Evolutionary conservation across 2,797 vertebrate species (phyloP).

Genomic region (Crenuchus spilurus): DNA sequence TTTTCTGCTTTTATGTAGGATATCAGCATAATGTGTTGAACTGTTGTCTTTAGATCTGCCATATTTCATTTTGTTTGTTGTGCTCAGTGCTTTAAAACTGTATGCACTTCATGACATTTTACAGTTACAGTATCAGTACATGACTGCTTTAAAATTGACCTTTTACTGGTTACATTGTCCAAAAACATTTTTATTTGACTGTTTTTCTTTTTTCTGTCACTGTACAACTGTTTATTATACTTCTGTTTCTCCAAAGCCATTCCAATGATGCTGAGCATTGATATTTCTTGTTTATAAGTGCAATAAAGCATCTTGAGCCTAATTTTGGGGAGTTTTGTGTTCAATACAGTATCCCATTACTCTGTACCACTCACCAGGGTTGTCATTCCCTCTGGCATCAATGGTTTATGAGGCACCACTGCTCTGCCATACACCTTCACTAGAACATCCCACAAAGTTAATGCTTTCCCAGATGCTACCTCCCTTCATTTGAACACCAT

Average conservation of each 20-base stretch:
- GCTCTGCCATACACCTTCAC: no score
- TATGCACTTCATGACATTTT: not conserved
- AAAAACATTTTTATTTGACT: not conserved
- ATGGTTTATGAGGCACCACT: no score
- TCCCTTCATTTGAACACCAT: no score
- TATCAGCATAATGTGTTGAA: not conserved
- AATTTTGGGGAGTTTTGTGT: not conserved
- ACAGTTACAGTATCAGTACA: not conserved
- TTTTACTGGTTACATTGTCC: not conserved
- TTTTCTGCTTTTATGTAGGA: not conserved
- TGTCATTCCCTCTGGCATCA: no score
- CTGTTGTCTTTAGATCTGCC: not conserved
- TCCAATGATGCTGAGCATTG: conserved; percentile 7
- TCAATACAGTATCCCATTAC: not conserved
- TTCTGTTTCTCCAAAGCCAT: conserved; percentile 32
- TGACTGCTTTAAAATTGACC: not conserved
- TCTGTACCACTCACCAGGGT: no score
- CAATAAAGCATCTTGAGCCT: conserved; percentile 36
- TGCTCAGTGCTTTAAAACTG: not conserved
- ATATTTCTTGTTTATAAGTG: conserved; percentile 8
- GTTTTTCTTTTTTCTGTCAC: not conserved
- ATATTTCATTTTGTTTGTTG: not conserved
- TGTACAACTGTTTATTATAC: not conserved
- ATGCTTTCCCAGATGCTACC: no score
- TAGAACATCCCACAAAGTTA: no score